phyloP scores from a whole-genome alignment of 1,140 invertebrate species.

The Antheraea pernyi region DNA sequence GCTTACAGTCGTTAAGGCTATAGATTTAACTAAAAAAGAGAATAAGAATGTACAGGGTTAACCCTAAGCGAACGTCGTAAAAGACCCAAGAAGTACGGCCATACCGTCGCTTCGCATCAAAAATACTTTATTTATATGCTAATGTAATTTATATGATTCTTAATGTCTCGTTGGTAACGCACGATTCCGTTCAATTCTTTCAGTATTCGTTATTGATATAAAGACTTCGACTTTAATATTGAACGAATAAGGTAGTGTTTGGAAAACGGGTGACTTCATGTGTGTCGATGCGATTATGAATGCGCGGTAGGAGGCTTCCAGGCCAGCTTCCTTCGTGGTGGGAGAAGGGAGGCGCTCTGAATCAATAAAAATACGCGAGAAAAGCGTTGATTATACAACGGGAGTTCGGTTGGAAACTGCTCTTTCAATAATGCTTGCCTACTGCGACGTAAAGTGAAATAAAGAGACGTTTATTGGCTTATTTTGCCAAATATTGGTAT shows the following conservation, averaged over 20 bases:
- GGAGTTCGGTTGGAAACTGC: slow-evolving; percentile 58
- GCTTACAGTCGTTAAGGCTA: slow-evolving; percentile 68
- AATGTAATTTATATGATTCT: slow-evolving; percentile 79
- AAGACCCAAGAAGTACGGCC: slow-evolving; percentile 54
- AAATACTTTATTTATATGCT: slow-evolving; percentile 79
- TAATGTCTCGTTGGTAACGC: slow-evolving; percentile 78
- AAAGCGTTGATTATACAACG: slow-evolving; percentile 76
- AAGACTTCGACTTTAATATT: slow-evolving; percentile 40
- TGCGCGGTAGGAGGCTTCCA: slow-evolving; percentile 76
- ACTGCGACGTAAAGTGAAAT: slow-evolving; percentile 32
- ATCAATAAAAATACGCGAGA: slow-evolving; percentile 78
- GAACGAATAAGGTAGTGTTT: slow-evolving; percentile 55
- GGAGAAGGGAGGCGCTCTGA: slow-evolving; percentile 49
- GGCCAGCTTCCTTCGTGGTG: slow-evolving; percentile 63
- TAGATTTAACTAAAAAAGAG: slow-evolving; percentile 75
- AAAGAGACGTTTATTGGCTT: slow-evolving; percentile 22
- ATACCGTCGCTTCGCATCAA: slow-evolving; percentile 62
- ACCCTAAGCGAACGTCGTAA: slow-evolving; percentile 66
- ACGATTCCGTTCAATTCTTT: slow-evolving; percentile 73
- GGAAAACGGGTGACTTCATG: slow-evolving; percentile 34
- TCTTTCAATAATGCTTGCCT: slow-evolving; percentile 54
- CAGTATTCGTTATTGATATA: slow-evolving; percentile 24
- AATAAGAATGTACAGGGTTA: slow-evolving; percentile 71
- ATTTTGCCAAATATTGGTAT: slow-evolving; percentile 8
- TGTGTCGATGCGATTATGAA: slow-evolving; percentile 76